Evolutionary conservation across 2,113 vertebrate genomes (phyloP), one percentile per base, ranked within the genome.

Genomic region (Silurus glanis): DNA sequence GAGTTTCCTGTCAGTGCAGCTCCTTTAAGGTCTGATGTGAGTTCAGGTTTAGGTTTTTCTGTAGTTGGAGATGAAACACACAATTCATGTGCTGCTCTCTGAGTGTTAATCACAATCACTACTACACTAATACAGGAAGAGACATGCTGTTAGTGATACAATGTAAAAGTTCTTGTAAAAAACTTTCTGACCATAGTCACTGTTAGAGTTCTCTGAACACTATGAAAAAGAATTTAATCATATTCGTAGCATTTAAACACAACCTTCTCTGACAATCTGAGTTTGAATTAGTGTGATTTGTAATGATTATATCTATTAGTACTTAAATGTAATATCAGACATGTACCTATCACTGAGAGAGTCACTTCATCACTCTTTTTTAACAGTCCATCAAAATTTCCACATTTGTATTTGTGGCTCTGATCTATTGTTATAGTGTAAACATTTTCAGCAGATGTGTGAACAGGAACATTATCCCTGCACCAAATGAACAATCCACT

Each of bases 261-360:
- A 85, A 45, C n/a, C 61, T 67, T 66, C 25, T 67, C 47, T 16
- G 19, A n/a, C 8, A 23, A 9, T 74, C 7, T 61, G 37, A 59
- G 37, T 10, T 45, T 28, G 5, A 45, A 59, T 80, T 56, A 80
- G 55, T 19, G 78, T 80, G 17, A 37, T 80, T 21, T 75, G 12
- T 62, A 62, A 84, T 75, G 21, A 49, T 84, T 61, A 10, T 25
- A 21, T 83, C 3, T 58, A 56, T 59, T 0, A 23, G 82, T 62
- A 21, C 17, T 25, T 28, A n/a, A 76, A 58, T 75, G 56, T 49
- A 51, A 59, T 45, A 51, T 28, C 71, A 76, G 58, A 53, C 16
- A 64, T 76, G 71, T 84, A 84, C 83, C 72, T 62, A 64, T 76
- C 58, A 76, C 83, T 51, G 6, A n/a, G 19, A 84, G 37, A 64